Conservation (phyloP, 2,888 invertebrate genomes). For the Euclidia mi region DNA sequence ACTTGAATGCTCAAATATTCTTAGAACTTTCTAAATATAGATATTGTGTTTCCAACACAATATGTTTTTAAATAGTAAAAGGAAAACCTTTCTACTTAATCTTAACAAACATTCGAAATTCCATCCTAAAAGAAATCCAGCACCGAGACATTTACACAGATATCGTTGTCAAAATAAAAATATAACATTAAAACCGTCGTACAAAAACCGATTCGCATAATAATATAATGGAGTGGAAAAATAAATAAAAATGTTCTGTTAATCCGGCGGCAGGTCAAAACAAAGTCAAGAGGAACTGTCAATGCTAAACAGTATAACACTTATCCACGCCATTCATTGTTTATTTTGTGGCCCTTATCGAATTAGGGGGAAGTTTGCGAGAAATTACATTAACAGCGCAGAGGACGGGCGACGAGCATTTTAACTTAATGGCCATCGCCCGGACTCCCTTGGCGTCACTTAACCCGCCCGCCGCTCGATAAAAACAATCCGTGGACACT, state of each 20-base stretch:
- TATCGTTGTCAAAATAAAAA: neutral
- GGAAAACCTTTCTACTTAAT: too few species aligned
- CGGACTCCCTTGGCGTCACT: constrained; percentile 69
- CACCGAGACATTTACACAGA: constrained; percentile 2
- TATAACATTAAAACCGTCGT: constrained; percentile 2
- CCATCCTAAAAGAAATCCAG: too few species aligned
- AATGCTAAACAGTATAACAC: constrained; percentile 54
- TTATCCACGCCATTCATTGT: constrained; percentile 47
- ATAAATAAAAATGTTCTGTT: constrained; percentile 14
- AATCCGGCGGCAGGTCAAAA: constrained; percentile 34
- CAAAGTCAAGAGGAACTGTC: constrained; percentile 48
- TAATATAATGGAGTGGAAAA: constrained; percentile 1
- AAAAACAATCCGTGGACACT: constrained; percentile 63
- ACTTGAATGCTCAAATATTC: too few species aligned
- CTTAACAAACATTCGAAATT: too few species aligned
- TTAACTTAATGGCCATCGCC: constrained; percentile 71
- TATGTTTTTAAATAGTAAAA: too few species aligned
- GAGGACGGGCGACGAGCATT: constrained; percentile 69
- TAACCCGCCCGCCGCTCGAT: constrained; percentile 60
- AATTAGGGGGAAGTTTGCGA: constrained; percentile 73
- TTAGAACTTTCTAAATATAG: too few species aligned
- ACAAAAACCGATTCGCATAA: constrained; percentile 3
- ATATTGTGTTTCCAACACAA: too few species aligned
- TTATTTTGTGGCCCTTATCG: constrained; percentile 70
- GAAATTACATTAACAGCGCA: constrained; percentile 76